A percentile compares a stretch with the other conserved stretches of the same genome.
Conservation (phyloP, 2,888 invertebrate genomes). For the Eulithis prunata region DNA sequence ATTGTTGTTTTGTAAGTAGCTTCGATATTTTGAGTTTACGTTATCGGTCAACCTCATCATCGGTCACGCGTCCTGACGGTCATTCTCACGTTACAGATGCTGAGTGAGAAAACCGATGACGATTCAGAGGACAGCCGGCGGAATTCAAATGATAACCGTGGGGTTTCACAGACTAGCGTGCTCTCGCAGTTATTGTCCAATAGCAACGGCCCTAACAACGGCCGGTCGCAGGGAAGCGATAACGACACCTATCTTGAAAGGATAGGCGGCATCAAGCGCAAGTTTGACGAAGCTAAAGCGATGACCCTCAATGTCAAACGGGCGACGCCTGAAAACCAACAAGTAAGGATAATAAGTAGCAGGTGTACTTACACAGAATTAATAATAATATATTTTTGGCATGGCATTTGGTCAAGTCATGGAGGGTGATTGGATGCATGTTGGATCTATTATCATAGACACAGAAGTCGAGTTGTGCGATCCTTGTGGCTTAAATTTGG, state of each 20-base stretch:
- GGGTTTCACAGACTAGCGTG: constrained; percentile 78
- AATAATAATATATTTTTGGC: too few species aligned
- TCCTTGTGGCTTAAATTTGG: too few species aligned
- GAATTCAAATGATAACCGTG: constrained; percentile 59
- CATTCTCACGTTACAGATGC: constrained; percentile 79
- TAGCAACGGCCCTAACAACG: constrained; percentile 70
- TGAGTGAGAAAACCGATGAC: constrained; percentile 93
- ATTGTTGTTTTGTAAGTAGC: not conserved
- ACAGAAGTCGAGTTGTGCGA: too few species aligned
- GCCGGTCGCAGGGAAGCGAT: constrained; percentile 59
- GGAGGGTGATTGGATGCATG: too few species aligned
- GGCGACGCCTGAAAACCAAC: constrained; percentile 78
- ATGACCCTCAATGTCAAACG: constrained; percentile 85
- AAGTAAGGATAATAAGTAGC: constrained; percentile 54
- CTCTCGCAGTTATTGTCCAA: constrained; percentile 79
- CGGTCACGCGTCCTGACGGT: not conserved
- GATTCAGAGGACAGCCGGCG: constrained; percentile 87
- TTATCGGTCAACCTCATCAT: not conserved
- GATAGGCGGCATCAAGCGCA: constrained; percentile 69
- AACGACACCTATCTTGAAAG: constrained; percentile 69
- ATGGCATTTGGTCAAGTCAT: too few species aligned
- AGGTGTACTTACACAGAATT: too few species aligned
- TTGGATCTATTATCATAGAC: too few species aligned
- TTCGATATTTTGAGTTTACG: not conserved
- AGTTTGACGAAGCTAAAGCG: constrained; percentile 84